These are phyloP conservation scores for Scaptodrosophila lebanonensis DNA, from an alignment of 1,140 invertebrate species.

Conservation along the genomic window DNA sequence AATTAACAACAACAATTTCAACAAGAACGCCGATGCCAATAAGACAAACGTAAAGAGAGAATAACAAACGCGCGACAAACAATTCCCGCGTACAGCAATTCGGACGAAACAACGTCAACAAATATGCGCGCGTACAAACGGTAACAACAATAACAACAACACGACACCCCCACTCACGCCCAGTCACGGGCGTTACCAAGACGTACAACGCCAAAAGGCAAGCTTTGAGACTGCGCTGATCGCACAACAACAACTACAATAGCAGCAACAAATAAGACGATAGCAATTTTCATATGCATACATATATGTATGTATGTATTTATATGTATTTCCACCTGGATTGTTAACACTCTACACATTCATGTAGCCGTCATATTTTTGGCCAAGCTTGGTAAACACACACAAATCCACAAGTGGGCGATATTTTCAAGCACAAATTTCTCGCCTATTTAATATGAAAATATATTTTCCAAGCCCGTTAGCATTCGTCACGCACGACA, in stretches of 20 bases:
- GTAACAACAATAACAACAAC: slow-evolving; percentile 1
- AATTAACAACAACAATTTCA: slow-evolving; percentile 10
- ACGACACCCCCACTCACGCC: slow-evolving; percentile 17
- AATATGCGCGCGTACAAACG: slow-evolving; percentile 22
- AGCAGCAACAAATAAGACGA: slow-evolving; percentile 49
- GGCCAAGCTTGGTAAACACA: slow-evolving; percentile 20
- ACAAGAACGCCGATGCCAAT: slow-evolving; percentile 44
- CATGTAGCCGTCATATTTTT: no score
- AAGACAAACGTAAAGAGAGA: slow-evolving; percentile 25
- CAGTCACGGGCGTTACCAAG: no score
- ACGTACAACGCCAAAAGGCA: slow-evolving; percentile 31
- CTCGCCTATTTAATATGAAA: slow-evolving; percentile 8
- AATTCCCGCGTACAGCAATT: slow-evolving; percentile 42
- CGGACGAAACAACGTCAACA: slow-evolving; percentile 30
- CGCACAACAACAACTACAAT: slow-evolving; percentile 15
- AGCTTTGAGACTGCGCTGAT: slow-evolving; percentile 28
- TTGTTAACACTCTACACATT: no score
- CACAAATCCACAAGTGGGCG: slow-evolving; percentile 7
- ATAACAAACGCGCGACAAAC: slow-evolving; percentile 54
- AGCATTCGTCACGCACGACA: background rate
- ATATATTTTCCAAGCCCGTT: slow-evolving; percentile 16
- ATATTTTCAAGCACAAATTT: slow-evolving; percentile 11
- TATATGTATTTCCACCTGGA: no score
- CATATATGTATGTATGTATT: no score
- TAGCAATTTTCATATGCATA: slow-evolving; percentile 37